Percentiles rank a stretch among this genome's conserved stretches.
Conservation (phyloP, 2,797 vertebrate species). For the Anguilla pacifica region DNA sequence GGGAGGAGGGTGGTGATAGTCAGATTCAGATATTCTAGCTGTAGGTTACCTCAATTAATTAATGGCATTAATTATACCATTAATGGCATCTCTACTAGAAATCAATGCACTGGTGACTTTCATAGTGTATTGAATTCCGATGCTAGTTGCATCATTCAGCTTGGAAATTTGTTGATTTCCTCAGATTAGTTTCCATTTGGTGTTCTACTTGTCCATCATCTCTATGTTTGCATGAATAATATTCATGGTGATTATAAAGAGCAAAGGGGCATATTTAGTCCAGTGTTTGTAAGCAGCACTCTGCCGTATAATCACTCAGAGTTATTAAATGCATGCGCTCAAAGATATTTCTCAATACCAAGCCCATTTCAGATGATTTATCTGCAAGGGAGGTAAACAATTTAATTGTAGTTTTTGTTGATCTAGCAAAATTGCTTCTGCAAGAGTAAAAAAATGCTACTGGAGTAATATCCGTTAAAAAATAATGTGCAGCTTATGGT, state of each 20-base stretch:
- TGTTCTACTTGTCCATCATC: not conserved
- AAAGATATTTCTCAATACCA: conserved; percentile 19
- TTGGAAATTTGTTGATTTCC: not conserved
- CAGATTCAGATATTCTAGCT: not conserved
- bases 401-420: conserved; percentile 25
- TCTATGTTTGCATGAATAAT: not conserved
- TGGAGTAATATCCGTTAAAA: not conserved
- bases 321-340: not conserved
- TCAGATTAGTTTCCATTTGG: not conserved
- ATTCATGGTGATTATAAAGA: not conserved
- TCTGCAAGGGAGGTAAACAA: conserved; percentile 15
- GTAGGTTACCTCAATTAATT: too few relatives aligned
- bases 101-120: not conserved
- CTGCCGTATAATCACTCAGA: not conserved
- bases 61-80: not conserved
- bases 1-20: not conserved
- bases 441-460: not conserved
- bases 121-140: not conserved
- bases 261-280: not conserved
- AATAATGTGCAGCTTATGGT: not conserved
- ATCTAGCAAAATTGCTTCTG: not conserved
- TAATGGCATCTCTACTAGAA: not conserved
- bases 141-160: not conserved
- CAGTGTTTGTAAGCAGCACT: not conserved
- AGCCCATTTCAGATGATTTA: conserved; percentile 26